phyloP scores from a whole-genome alignment of 1,140 invertebrate genomes.

The Eufriesea mexicana region DNA sequence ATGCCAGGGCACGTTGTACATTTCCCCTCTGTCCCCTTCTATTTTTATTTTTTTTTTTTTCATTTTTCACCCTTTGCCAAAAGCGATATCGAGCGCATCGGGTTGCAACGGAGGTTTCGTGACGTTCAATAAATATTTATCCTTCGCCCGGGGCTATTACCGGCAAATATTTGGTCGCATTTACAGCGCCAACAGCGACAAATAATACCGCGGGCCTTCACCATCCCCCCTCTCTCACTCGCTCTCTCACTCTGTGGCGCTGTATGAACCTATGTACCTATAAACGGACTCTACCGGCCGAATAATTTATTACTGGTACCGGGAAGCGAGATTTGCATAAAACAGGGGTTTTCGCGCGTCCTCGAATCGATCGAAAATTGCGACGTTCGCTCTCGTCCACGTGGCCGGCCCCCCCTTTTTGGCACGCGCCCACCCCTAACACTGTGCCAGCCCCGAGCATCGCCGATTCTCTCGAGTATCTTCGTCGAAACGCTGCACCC shows the following conservation, averaged over 20 bases:
- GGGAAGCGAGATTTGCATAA: slow-evolving; percentile 72
- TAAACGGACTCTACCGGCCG: slow-evolving; percentile 66
- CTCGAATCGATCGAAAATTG: slow-evolving; percentile 70
- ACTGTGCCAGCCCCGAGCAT: background rate
- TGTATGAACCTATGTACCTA: slow-evolving; percentile 55
- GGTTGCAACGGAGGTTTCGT: slow-evolving; percentile 45
- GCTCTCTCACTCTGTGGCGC: background rate
- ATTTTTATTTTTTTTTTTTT: background rate
- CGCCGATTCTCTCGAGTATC: background rate
- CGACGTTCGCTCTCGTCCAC: slow-evolving; percentile 58
- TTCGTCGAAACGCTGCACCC: background rate
- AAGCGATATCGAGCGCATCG: slow-evolving; percentile 35
- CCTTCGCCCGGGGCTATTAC: slow-evolving; percentile 63
- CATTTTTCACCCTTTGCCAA: too few species aligned
- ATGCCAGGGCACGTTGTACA: background rate
- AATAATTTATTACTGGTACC: slow-evolving; percentile 73
- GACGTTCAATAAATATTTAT: slow-evolving; percentile 68
- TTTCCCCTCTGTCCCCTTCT: background rate
- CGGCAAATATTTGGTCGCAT: slow-evolving; percentile 71
- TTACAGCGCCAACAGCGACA: slow-evolving; percentile 69
- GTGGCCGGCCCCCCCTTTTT: background rate
- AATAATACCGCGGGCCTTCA: slow-evolving; percentile 56
- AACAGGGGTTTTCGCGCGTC: slow-evolving; percentile 66
- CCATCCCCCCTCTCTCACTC: background rate
- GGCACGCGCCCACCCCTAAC: background rate